Conservation (phyloP, 2,113 vertebrate species). For the Hystrix brachyura region DNA sequence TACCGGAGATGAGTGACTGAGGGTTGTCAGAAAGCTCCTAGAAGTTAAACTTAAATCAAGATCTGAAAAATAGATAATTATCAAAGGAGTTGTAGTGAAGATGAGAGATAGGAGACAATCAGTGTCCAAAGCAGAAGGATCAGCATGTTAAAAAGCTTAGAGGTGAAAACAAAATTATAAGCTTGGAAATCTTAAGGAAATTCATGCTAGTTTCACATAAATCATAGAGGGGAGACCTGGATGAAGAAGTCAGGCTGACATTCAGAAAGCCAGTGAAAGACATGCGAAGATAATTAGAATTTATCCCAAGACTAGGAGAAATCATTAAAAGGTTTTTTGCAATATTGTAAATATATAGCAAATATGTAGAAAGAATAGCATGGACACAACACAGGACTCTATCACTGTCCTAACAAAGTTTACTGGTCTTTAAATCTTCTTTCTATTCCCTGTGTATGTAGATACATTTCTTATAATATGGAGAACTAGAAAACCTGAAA, state of each 20-base stretch:
- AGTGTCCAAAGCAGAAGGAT: not conserved
- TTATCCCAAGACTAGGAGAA: conserved; percentile 5
- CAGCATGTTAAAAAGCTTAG: not conserved
- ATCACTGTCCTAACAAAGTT: not conserved
- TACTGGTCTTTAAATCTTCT: not conserved
- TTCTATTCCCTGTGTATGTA: not conserved
- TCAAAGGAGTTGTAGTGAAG: not conserved
- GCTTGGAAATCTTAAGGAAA: not conserved
- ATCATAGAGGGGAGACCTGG: not conserved
- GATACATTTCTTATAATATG: not conserved
- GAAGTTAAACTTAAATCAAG: not conserved
- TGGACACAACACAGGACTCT: not conserved
- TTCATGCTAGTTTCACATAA: not conserved
- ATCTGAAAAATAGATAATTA: not conserved
- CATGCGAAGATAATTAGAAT: conserved; percentile 11
- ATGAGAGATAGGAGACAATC: not conserved
- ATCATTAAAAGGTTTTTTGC: not conserved
- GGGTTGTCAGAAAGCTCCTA: not conserved
- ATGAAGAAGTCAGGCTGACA: not conserved
- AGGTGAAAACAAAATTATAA: not conserved
- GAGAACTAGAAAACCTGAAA: not conserved
- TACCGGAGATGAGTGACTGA: not conserved
- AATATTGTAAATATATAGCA: not conserved
- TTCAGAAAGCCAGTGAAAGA: conserved; percentile 8
- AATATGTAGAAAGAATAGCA: not conserved